Base-by-base conservation (phyloP, 2,888 invertebrate genomes). In the Abrostola tripartita region DNA sequence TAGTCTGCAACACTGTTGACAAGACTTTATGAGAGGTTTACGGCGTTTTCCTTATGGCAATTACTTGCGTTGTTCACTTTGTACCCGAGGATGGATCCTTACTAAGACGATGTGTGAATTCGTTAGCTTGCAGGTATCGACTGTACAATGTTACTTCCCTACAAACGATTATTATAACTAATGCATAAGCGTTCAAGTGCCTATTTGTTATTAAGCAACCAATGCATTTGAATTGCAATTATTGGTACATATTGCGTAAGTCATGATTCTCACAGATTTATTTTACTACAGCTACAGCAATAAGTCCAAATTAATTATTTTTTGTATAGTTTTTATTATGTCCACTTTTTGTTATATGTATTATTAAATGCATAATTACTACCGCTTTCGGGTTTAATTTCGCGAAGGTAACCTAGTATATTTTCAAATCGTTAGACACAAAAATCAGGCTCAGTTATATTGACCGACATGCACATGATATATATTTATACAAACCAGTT, bases 1-100 rank as follows among this genome's bases (percentile, higher is more conserved):
- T 81, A 77, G 71, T 65, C 61, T 61, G 62, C 76, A 80, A 85
- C 81, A 79, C 72, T 86, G 81, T 83, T 58, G 57, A 12, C 50
- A 52, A 41, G 54, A 67, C 66, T 66, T 55, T 73, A 62, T 59
- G 58, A 58, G 52, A 61, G 51, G 54, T 78, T 74, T 71, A 65
- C 49, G 64, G 24, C 56, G 42, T 62, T 67, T 73, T 76, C 70
- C 67, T 71, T 68, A 71, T 68, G 58, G 65, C 55, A 67, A 61
- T 73, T 66, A 68, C 65, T 66, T 65, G 37, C 49, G 53, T 67
- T 67, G 69, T 66, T 70, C 66, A 71, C 78, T 80, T 71, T 74
- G 69, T 79, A 55, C 12, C 35, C 41, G 38, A 55, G 44, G 42
- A 74, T 65, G 64, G 55, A 65, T 68, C 71, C 71, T 72, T 66